Conservation (phyloP, 2,888 invertebrate genomes). For the Tipula lateralis region DNA sequence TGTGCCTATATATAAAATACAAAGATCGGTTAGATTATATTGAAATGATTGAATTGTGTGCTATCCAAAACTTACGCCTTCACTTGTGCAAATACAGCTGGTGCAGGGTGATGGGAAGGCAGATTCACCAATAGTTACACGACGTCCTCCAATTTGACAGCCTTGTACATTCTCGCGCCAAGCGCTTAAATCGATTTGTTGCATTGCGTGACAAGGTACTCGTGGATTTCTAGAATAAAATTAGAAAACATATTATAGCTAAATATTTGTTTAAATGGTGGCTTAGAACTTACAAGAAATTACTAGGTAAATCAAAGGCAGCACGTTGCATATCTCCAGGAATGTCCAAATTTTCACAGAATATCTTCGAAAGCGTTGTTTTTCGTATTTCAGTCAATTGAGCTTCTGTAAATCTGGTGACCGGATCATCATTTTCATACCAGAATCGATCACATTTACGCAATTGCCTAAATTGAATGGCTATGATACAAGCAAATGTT, state of each 20-base stretch:
- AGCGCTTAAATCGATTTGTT: constrained; percentile 72
- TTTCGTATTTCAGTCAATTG: constrained; percentile 87
- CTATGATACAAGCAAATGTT: constrained; percentile 91
- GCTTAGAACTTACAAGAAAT: constrained; percentile 64
- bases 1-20: constrained; percentile 63
- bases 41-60: background rate
- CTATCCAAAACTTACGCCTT: constrained; percentile 80
- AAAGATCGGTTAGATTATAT: constrained; percentile 31
- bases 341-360: constrained; percentile 87
- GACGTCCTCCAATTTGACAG: constrained; percentile 74
- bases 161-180: constrained; percentile 81
- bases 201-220: constrained; percentile 75
- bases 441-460: constrained; percentile 94
- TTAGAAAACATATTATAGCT: background rate
- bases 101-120: constrained; percentile 88
- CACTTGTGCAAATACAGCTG: constrained; percentile 77
- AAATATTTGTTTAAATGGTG: background rate
- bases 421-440: constrained; percentile 84
- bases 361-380: constrained; percentile 73
- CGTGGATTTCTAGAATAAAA: constrained; percentile 65
- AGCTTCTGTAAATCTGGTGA: constrained; percentile 73
- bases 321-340: constrained; percentile 82
- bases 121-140: constrained; percentile 73
- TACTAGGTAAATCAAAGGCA: constrained; percentile 84
- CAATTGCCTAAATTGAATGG: constrained; percentile 84